Evolutionary conservation across 1,140 invertebrate genomes (phyloP), one percentile per base, ranked within the genome.

Genomic region (Nilaparvata lugens): DNA sequence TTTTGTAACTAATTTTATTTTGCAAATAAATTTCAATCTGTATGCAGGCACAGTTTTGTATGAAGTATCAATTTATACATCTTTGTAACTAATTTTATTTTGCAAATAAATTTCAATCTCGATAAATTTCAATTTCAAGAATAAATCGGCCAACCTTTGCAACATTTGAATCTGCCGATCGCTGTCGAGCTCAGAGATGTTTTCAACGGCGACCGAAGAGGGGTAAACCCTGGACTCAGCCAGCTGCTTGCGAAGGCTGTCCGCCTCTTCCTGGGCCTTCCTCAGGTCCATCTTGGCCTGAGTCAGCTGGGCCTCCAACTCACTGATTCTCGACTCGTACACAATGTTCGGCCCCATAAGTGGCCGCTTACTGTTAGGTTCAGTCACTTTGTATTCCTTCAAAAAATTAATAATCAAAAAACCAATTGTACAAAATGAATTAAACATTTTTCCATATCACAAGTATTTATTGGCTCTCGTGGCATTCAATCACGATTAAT

Each of bases 261-360:
- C 82, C 62, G 85, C 83, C 67, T 87, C 84, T 40, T 84, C 82
- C 64, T 81, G 79, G 0, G 83, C 72, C 67, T 88, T 87, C 65
- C 82, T 82, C 1, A 90, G 69, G 66, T 89, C 87, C 19, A 90
- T 83, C 68, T 81, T 86, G 0, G 83, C 72, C 69, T 91, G 88
- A 4, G 86, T 85, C 25, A 91, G 69, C 64, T 91, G 87, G 0
- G 88, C 88, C 70, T 91, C 88, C 52, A 91, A 68, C 66, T 91
- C 88, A n/a, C 86, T 85, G 40, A 91, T 89, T 57, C 86, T 78
- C 0, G 88, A 90, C 71, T 91, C 88, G 67, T 85, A 89, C 1
- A 91, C 82, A 16, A 67, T 65, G 53, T 58, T 65, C 7, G 65
- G 62, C 25, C 58, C 61, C n/a, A 56, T 25, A 14, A 62, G 31